Evolutionary conservation across 2,113 vertebrate species (phyloP).

Genomic region (Coptodon bakossiorum): DNA sequence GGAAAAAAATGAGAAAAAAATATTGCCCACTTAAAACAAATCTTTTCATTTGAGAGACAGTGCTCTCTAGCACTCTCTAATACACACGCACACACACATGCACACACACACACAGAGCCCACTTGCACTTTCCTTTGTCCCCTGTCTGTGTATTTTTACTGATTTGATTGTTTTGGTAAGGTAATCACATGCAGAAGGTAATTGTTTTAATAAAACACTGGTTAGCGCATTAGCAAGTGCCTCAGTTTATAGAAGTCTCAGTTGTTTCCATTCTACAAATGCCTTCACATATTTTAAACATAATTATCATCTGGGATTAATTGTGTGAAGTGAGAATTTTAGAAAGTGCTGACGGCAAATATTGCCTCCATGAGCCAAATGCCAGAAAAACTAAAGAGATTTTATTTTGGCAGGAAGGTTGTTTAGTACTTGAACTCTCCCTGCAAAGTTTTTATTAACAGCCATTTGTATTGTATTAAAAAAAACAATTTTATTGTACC

Average conservation of each 20-base stretch:
- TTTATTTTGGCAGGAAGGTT: neutral
- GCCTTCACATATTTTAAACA: neutral
- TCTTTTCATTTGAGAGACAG: neutral
- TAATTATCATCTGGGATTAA: neutral
- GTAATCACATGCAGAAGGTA: neutral
- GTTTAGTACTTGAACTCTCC: neutral
- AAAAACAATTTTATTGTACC: neutral
- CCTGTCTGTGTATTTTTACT: neutral
- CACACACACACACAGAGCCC: neutral
- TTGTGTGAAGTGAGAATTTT: neutral
- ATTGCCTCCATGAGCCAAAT: neutral
- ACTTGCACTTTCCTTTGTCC: neutral
- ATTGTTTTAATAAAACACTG: neutral
- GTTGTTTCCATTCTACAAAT: neutral
- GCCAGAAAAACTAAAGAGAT: neutral
- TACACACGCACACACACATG: neutral
- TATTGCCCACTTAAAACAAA: neutral
- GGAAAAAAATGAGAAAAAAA: neutral
- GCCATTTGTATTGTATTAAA: neutral
- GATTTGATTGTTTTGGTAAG: neutral
- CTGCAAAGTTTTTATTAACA: neutral
- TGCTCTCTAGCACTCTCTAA: neutral
- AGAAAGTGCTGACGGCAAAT: neutral
- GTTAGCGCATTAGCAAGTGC: neutral
- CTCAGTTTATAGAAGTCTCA: neutral